Conservation (phyloP, 1,140 invertebrate species). For the Megathymus violae region DNA sequence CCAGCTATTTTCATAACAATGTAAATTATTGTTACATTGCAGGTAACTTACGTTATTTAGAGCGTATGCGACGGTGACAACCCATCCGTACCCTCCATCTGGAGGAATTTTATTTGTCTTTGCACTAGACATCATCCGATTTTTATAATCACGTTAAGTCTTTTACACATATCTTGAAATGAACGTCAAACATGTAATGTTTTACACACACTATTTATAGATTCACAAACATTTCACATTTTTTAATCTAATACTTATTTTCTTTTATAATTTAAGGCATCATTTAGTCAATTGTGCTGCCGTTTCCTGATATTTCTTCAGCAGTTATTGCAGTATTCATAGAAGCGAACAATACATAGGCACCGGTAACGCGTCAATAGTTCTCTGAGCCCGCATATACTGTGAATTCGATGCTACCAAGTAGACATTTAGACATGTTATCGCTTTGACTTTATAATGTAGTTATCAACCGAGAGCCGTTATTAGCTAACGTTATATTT, state of each 20-base stretch:
- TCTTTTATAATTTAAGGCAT: background rate
- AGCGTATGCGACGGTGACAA: constrained; percentile 86
- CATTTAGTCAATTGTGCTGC: background rate
- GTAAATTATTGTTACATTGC: no score
- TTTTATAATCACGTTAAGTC: background rate
- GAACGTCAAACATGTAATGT: background rate
- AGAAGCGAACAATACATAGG: constrained; percentile 15
- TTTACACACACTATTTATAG: constrained; percentile 14
- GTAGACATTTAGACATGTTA: constrained; percentile 55
- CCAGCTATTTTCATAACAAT: no score
- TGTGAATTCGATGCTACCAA: constrained; percentile 38
- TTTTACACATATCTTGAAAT: constrained; percentile 2
- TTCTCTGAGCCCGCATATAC: constrained; percentile 18
- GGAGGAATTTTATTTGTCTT: constrained; percentile 81
- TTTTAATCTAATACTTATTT: background rate
- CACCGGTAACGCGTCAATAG: constrained; percentile 10
- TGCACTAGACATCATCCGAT: constrained; percentile 46
- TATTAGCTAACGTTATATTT: constrained; percentile 54
- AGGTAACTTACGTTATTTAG: constrained; percentile 86
- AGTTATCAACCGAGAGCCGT: constrained; percentile 61
- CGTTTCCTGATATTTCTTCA: background rate
- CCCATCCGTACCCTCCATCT: constrained; percentile 89
- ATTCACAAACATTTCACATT: constrained; percentile 19
- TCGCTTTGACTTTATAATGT: constrained; percentile 66
- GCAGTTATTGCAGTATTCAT: background rate